phyloP scores from a whole-genome alignment of 1,140 invertebrate genomes.

The Formica exsecta region DNA sequence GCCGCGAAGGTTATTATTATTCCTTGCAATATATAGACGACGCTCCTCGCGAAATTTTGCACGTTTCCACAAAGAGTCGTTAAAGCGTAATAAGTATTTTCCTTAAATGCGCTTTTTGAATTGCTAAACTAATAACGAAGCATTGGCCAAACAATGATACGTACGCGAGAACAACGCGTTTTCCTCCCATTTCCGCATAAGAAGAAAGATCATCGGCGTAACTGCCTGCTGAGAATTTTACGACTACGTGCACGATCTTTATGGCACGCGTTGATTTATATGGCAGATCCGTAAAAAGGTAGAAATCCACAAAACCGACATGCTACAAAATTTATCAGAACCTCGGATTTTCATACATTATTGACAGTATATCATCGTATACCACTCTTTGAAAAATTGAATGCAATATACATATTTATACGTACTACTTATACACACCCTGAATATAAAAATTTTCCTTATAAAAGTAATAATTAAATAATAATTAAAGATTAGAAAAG shows the following conservation, averaged over 20 bases:
- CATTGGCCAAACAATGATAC: constrained; percentile 7
- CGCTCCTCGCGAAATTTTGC: constrained; percentile 57
- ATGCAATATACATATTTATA: constrained; percentile 19
- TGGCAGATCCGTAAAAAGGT: constrained; percentile 33
- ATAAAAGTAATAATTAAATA: not conserved
- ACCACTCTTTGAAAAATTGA: not conserved
- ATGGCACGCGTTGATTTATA: constrained; percentile 51
- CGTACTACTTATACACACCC: not conserved
- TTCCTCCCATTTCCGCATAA: not conserved
- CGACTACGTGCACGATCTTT: constrained; percentile 39
- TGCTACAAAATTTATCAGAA: constrained; percentile 42
- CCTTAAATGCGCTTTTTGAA: not conserved
- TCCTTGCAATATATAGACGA: constrained; percentile 65
- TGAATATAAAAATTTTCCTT: not conserved
- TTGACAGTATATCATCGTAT: not conserved
- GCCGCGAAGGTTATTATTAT: constrained; percentile 78
- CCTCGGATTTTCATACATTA: constrained; percentile 37
- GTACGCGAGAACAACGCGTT: not conserved
- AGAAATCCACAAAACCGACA: constrained; percentile 34
- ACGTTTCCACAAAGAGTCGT: not conserved
- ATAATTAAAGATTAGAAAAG: not conserved
- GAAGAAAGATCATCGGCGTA: constrained; percentile 37
- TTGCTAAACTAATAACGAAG: constrained; percentile 1
- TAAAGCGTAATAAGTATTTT: not conserved
- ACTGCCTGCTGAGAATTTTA: constrained; percentile 59